Evolutionary conservation across 1,140 invertebrate genomes (phyloP).

Genomic region (Colletes gigas): DNA sequence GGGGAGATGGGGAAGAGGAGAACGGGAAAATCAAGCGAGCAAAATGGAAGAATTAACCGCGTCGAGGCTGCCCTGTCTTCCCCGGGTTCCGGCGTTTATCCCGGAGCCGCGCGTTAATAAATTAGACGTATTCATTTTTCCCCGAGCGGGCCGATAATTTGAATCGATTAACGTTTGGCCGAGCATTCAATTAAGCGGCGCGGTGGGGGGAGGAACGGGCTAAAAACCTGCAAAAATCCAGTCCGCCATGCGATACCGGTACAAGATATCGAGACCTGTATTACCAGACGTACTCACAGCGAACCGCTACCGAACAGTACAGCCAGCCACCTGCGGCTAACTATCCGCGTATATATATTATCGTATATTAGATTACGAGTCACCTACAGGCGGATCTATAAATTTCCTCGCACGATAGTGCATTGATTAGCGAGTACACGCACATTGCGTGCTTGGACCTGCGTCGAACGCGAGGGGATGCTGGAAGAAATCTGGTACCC

Average conservation of each 20-base stretch:
- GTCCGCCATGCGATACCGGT: constrained; percentile 4
- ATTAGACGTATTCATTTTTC: constrained; percentile 7
- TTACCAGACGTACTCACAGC: constrained; percentile 27
- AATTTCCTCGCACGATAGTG: constrained; percentile 43
- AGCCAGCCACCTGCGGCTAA: constrained; percentile 46
- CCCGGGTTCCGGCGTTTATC: background rate
- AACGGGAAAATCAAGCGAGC: background rate
- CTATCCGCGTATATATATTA: constrained; percentile 39
- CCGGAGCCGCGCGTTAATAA: constrained; percentile 20
- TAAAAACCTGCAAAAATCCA: constrained; percentile 36
- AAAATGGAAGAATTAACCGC: background rate
- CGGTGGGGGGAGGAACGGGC: background rate
- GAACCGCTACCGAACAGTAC: constrained; percentile 32
- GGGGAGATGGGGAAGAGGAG: too few species aligned
- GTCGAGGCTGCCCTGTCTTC: background rate
- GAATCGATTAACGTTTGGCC: constrained; percentile 42
- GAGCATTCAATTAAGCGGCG: constrained; percentile 44
- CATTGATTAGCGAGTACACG: constrained; percentile 44
- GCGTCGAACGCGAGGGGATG: background rate
- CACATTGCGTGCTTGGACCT: constrained; percentile 28
- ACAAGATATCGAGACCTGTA: constrained; percentile 33
- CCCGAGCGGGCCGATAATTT: constrained; percentile 22
- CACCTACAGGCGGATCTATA: constrained; percentile 51
- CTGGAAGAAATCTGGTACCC: constrained; percentile 23
- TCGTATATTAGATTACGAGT: constrained; percentile 52